These are phyloP conservation scores for Liasis olivaceus DNA, from an alignment of 2,797 vertebrate genomes.

Conservation along the genomic window DNA sequence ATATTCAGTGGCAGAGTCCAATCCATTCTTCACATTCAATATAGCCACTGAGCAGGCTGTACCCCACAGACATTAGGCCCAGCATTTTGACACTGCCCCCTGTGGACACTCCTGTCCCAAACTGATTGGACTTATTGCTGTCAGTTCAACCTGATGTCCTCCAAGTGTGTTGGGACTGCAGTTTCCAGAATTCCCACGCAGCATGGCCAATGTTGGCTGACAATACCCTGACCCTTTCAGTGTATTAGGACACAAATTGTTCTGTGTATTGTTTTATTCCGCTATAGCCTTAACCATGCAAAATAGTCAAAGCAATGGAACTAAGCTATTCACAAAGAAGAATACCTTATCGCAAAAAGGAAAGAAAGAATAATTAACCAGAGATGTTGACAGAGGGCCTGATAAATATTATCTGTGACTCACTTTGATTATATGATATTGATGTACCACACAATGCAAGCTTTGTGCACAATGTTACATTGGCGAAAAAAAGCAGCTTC, in stretches of 20 bases:
- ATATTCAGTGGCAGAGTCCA: not conserved
- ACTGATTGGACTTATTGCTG: not conserved
- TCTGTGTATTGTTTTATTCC: not conserved
- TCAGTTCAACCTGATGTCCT: not conserved
- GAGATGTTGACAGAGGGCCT: not conserved
- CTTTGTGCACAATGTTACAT: not conserved
- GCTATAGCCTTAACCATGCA: not conserved
- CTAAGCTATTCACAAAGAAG: not conserved
- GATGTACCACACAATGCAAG: not conserved
- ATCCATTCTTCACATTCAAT: not conserved
- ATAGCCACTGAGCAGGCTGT: not conserved
- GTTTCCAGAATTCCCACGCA: not conserved
- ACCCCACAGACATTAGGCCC: not conserved
- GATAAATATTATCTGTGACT: not conserved
- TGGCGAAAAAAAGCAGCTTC: not conserved
- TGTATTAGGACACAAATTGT: not conserved
- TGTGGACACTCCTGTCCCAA: too few relatives aligned
- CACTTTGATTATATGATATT: constrained; percentile 18
- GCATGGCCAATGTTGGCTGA: not conserved
- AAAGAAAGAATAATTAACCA: constrained; percentile 6
- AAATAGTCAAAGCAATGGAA: not conserved
- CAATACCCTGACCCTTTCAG: not conserved
- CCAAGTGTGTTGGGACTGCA: not conserved
- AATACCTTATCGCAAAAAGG: not conserved
- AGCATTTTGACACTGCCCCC: not conserved